Percentiles rank a stretch among this genome's conserved stretches.
phyloP scores from a whole-genome alignment of 2,797 vertebrate genomes.

The Sebastes umbrosus region DNA sequence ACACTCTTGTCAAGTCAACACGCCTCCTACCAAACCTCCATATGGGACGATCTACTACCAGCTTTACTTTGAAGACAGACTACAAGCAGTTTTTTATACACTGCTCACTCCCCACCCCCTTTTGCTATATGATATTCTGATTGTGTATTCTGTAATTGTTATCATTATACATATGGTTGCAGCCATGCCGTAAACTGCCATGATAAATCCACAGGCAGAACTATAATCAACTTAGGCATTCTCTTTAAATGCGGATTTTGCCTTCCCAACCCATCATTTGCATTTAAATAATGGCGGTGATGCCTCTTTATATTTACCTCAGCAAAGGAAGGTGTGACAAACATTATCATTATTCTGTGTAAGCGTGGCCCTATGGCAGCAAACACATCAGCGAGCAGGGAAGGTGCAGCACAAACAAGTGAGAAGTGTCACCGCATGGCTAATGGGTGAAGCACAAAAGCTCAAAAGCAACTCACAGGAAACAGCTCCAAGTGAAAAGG shows the following conservation, averaged over 20 bases:
- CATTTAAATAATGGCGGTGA: constrained; percentile 41
- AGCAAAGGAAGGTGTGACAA: constrained; percentile 15
- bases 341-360: constrained; percentile 40
- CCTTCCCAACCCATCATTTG: constrained; percentile 20
- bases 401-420: constrained; percentile 30
- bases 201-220: not conserved
- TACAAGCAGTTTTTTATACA: not conserved
- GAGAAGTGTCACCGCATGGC: constrained; percentile 22
- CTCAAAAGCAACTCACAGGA: constrained; percentile 8
- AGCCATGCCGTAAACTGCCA: not conserved
- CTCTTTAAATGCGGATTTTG: constrained; percentile 13
- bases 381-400: not conserved
- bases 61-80: not conserved
- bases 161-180: constrained; percentile 1
- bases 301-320: constrained; percentile 33
- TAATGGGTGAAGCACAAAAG: constrained; percentile 14
- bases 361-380: constrained; percentile 15
- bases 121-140: not conserved
- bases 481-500: constrained; percentile 12
- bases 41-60: constrained; percentile 22
- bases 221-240: constrained; percentile 3
- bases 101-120: not conserved
- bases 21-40: constrained; percentile 47
- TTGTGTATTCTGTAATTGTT: constrained; percentile 2
- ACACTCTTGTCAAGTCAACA: constrained; percentile 54